Conservation (phyloP, 1,140 invertebrate genomes). For the Ceratina japonica region DNA sequence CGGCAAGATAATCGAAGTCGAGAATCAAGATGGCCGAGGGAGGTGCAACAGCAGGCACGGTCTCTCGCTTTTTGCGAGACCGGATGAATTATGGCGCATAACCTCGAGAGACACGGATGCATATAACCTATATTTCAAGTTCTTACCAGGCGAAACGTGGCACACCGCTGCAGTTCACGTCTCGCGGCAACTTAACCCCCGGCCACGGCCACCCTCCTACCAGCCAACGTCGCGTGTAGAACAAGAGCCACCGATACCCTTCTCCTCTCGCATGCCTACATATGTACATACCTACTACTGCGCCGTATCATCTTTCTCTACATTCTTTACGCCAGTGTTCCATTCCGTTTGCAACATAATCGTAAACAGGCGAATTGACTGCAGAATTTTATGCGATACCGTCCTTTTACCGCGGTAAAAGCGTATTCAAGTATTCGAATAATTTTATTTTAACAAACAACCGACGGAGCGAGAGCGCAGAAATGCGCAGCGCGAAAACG, state of each 20-base stretch:
- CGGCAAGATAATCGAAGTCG: slow-evolving; percentile 26
- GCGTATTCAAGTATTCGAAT: neutral
- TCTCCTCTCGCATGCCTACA: neutral
- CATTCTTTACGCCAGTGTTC: neutral
- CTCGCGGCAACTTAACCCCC: slow-evolving; percentile 27
- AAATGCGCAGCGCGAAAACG: no score
- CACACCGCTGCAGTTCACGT: slow-evolving; percentile 20
- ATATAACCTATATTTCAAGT: slow-evolving; percentile 62
- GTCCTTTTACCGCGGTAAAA: neutral
- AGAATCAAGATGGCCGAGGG: slow-evolving; percentile 32
- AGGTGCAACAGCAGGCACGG: slow-evolving; percentile 20
- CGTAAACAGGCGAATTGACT: neutral
- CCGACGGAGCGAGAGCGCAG: no score
- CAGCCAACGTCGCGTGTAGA: neutral
- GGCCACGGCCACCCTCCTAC: neutral
- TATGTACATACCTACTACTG: neutral
- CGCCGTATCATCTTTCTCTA: no score
- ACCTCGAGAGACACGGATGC: slow-evolving; percentile 57
- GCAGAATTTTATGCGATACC: neutral
- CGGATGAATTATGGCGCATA: slow-evolving; percentile 62
- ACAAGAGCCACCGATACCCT: neutral
- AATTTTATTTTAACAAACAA: neutral
- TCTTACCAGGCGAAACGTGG: slow-evolving; percentile 51
- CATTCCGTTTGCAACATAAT: neutral
- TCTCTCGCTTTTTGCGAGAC: slow-evolving; percentile 50